Evolutionary conservation across 1,140 invertebrate species (phyloP).

Genomic region (Anastrepha ludens): DNA sequence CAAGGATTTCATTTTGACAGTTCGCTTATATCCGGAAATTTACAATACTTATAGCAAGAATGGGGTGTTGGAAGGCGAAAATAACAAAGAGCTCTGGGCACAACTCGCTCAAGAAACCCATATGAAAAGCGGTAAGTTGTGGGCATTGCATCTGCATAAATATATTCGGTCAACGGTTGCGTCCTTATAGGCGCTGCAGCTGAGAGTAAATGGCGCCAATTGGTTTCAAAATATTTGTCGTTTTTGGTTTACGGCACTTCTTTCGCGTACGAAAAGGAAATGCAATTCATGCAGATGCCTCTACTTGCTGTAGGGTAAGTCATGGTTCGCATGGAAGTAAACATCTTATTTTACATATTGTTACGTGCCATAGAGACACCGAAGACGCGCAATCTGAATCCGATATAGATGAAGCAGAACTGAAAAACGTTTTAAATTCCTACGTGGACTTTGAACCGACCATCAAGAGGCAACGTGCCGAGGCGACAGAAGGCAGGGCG

Average conservation of each 20-base stretch:
- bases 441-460: neutral
- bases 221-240: slow-evolving; percentile 27
- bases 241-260: slow-evolving; percentile 7
- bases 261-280: slow-evolving; percentile 28
- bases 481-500: neutral
- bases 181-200: neutral
- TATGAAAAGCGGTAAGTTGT: neutral
- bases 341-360: neutral
- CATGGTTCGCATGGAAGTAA: neutral
- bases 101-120: neutral
- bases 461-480: neutral
- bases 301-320: slow-evolving; percentile 11
- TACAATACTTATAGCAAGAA: neutral
- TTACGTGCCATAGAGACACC: neutral
- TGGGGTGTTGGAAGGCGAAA: neutral
- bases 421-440: neutral
- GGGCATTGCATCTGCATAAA: too few relatives aligned
- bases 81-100: neutral
- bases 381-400: slow-evolving; percentile 35
- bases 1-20: slow-evolving; percentile 14
- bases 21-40: slow-evolving; percentile 9
- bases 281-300: slow-evolving; percentile 51
- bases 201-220: neutral
- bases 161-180: too few relatives aligned
- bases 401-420: slow-evolving; percentile 25